These are phyloP conservation scores for Anolis sagrei DNA, from an alignment of 2,113 vertebrate species.

Conservation along the genomic window DNA sequence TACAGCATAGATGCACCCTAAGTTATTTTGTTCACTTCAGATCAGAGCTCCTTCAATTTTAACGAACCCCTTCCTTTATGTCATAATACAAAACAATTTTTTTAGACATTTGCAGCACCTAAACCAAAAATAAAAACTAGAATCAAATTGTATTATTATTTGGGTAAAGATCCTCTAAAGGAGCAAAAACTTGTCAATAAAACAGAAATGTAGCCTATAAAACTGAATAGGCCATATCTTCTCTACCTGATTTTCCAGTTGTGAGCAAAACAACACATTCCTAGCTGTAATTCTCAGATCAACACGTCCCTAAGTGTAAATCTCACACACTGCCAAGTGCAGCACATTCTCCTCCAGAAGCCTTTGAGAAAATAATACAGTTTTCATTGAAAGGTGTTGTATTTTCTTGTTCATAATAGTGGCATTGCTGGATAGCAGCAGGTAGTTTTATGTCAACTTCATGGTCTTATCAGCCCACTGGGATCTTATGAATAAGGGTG, in stretches of 20 bases:
- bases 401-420: neutral
- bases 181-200: neutral
- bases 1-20: neutral
- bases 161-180: neutral
- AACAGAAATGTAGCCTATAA: neutral
- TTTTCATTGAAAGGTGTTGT: neutral
- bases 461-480: neutral
- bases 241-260: neutral
- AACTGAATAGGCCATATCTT: neutral
- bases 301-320: neutral
- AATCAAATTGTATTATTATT: neutral
- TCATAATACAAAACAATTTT: too few species aligned
- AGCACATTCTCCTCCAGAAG: neutral
- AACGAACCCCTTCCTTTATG: neutral
- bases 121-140: neutral
- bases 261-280: neutral
- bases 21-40: neutral
- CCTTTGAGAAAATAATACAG: too few species aligned
- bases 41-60: neutral
- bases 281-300: too few species aligned
- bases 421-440: neutral
- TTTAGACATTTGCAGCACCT: neutral
- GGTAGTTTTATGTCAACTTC: neutral
- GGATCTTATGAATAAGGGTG: neutral
- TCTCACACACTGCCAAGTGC: too few species aligned